Evolutionary conservation across 30 jellyfish, hydroid and myxozoan species (phyloP).

Genomic region (Aurelia sp.): DNA sequence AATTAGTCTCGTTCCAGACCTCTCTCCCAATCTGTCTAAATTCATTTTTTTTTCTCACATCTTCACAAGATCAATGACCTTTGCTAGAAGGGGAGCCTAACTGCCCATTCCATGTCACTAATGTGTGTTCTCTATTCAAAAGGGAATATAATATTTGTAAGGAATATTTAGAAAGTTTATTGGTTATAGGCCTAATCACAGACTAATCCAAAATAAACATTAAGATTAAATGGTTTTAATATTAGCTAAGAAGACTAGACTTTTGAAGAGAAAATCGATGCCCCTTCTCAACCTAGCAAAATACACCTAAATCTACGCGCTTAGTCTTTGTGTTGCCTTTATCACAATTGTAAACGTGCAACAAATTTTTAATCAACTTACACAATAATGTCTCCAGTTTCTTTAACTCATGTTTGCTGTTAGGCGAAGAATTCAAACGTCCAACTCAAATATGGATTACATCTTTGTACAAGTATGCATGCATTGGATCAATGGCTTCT

Average conservation of each 20-base stretch:
- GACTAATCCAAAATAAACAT: conserved; percentile 53
- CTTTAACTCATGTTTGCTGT: not conserved
- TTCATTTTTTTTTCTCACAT: too few relatives aligned
- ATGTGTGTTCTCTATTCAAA: conserved; percentile 10
- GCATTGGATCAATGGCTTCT: conserved; percentile 8
- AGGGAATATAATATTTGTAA: conserved; percentile 42
- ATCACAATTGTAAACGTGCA: conserved; percentile 32
- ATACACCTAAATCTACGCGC: conserved; percentile 21
- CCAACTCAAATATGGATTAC: too few relatives aligned
- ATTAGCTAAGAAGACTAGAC: conserved; percentile 52
- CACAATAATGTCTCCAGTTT: conserved; percentile 11
- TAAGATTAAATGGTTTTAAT: conserved; percentile 38
- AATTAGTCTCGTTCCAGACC: too few relatives aligned
- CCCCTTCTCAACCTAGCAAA: conserved; percentile 36
- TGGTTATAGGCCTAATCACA: conserved; percentile 33
- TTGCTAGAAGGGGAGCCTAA: conserved; percentile 46
- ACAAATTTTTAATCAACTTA: conserved; percentile 29
- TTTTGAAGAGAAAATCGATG: conserved; percentile 44
- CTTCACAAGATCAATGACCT: not conserved
- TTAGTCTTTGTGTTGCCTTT: conserved; percentile 8
- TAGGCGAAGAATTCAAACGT: not conserved
- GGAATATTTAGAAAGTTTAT: conserved; percentile 28
- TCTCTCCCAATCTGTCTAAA: too few relatives aligned
- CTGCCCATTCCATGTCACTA: conserved; percentile 17
- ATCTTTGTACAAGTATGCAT: too few relatives aligned